A percentile compares a stretch with the other conserved stretches of the same genome.
Conservation (phyloP, 2,888 invertebrate genomes). For the Thereva unica region DNA sequence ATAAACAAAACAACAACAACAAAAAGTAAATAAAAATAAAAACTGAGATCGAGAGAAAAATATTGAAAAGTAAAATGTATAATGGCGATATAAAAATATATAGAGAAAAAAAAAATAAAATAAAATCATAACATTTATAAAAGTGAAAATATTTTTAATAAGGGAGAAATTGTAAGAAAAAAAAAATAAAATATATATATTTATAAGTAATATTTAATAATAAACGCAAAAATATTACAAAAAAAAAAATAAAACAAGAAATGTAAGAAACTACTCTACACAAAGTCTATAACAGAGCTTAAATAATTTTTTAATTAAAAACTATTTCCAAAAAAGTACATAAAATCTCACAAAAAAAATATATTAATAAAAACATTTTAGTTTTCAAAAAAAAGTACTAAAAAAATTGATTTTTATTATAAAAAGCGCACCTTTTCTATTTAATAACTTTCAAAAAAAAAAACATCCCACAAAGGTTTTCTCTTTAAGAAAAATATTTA, state of each 20-base stretch:
- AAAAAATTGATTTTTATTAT: too few relatives aligned
- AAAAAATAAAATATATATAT: background rate
- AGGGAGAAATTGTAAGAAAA: conserved; percentile 12
- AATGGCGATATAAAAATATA: conserved; percentile 25
- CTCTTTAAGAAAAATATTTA: too few relatives aligned
- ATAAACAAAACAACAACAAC: background rate
- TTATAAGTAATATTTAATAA: conserved; percentile 3
- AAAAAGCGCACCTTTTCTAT: too few relatives aligned
- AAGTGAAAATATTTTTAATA: conserved; percentile 28
- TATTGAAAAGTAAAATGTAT: background rate
- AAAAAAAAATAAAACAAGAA: conserved; percentile 7
- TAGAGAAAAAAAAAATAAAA: conserved; percentile 11
- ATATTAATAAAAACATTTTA: too few relatives aligned
- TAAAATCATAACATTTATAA: background rate
- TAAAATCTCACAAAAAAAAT: conserved; percentile 7
- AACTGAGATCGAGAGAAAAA: background rate
- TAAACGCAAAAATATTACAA: conserved; percentile 4
- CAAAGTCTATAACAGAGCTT: conserved; percentile 29
- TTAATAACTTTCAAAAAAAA: too few relatives aligned
- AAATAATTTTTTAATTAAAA: conserved; percentile 24
- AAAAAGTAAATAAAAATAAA: conserved; percentile 1
- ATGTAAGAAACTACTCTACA: conserved; percentile 17
- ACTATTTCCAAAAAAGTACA: conserved; percentile 22
- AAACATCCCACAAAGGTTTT: too few relatives aligned
- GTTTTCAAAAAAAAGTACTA: too few relatives aligned